Conservation (phyloP, 2,888 invertebrate species). For the Eueremaeus valkanovi region DNA sequence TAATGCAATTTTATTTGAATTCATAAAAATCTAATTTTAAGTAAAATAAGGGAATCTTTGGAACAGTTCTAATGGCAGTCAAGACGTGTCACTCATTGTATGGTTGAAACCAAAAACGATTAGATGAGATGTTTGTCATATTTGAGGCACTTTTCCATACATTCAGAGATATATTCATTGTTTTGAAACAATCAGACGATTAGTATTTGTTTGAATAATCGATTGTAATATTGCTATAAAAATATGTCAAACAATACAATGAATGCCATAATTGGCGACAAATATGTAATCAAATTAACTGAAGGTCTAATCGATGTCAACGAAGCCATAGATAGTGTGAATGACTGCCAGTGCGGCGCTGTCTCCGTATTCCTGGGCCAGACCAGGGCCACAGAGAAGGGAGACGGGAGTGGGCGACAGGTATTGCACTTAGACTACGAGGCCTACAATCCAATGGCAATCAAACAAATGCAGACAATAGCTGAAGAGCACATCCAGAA, state of each 20-base stretch:
- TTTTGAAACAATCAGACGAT: no score
- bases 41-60: no score
- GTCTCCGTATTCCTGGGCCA: constrained; percentile 84
- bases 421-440: constrained; percentile 89
- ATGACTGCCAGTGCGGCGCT: constrained; percentile 67
- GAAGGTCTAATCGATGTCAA: constrained; percentile 16
- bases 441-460: constrained; percentile 86
- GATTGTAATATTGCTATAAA: neutral
- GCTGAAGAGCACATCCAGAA: constrained; percentile 67
- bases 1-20: no score
- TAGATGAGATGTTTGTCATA: no score
- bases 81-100: no score
- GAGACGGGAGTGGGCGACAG: constrained; percentile 52
- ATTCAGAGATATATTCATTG: no score
- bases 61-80: no score
- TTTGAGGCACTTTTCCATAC: no score
- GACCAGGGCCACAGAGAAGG: constrained; percentile 58
- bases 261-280: neutral
- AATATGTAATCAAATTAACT: constrained; percentile 23
- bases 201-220: no score
- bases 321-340: constrained; percentile 47
- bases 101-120: no score
- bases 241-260: neutral
- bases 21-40: no score
- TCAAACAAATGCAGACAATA: constrained; percentile 69